Percentiles rank a stretch among this genome's conserved stretches.
phyloP scores from a whole-genome alignment of 2,888 invertebrate genomes.

The Philopedon plagiatum region DNA sequence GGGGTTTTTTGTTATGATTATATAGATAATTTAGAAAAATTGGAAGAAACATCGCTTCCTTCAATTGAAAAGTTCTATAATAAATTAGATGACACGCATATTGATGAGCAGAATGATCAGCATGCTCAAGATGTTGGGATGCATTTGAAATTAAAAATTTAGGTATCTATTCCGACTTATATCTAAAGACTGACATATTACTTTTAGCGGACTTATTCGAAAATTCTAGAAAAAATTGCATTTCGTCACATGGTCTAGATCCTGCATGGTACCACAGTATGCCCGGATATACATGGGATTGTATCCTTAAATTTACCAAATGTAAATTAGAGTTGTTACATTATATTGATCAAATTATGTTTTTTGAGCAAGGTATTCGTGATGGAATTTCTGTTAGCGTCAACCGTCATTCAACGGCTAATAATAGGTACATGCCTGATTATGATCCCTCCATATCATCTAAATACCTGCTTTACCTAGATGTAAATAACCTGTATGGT shows the following conservation, averaged over 20 bases:
- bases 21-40: constrained; percentile 20
- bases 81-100: constrained; percentile 55
- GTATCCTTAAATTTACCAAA: background rate
- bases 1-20: constrained; percentile 11
- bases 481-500: constrained; percentile 55
- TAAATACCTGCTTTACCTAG: constrained; percentile 55
- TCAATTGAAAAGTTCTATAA: constrained; percentile 39
- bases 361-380: background rate
- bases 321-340: constrained; percentile 36
- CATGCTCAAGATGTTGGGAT: constrained; percentile 54
- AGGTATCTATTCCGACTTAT: constrained; percentile 58
- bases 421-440: background rate
- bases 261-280: background rate
- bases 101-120: constrained; percentile 18
- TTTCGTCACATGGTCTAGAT: constrained; percentile 14
- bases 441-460: constrained; percentile 42
- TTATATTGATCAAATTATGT: background rate
- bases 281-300: background rate
- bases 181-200: too few relatives aligned
- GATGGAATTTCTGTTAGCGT: background rate
- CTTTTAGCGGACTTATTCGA: background rate
- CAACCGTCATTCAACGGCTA: background rate
- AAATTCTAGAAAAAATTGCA: constrained; percentile 37
- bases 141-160: constrained; percentile 59
- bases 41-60: constrained; percentile 25